phyloP scores from a whole-genome alignment of 2,797 vertebrate genomes.

The Hemibagrus guttatus region DNA sequence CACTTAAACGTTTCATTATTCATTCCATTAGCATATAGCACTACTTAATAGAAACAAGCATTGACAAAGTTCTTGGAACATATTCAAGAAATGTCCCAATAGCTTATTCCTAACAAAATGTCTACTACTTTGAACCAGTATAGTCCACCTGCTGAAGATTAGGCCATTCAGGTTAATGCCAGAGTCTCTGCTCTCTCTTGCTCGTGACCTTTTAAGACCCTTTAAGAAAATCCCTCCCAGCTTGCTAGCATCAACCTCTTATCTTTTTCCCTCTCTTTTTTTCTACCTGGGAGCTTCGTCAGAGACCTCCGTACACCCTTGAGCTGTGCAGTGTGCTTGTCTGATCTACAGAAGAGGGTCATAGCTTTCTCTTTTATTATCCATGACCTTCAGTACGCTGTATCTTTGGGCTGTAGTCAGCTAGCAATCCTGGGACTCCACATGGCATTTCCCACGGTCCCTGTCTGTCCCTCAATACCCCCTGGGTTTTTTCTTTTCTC shows the following conservation, averaged over 20 bases:
- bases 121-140: not conserved
- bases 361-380: constrained; percentile 60
- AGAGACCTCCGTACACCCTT: constrained; percentile 55
- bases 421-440: constrained; percentile 45
- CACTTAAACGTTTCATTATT: no score
- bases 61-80: not conserved
- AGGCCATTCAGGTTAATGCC: constrained; percentile 40
- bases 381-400: constrained; percentile 60
- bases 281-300: constrained; percentile 19
- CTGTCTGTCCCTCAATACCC: constrained; percentile 35
- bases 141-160: constrained; percentile 40
- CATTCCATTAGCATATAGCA: not conserved
- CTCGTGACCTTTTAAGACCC: constrained; percentile 56
- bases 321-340: constrained; percentile 42
- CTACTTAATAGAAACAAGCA: not conserved
- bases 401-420: constrained; percentile 54
- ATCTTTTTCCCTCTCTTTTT: constrained; percentile 27
- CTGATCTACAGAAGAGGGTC: constrained; percentile 46
- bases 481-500: constrained; percentile 28
- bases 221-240: constrained; percentile 55
- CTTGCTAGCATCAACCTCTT: constrained; percentile 41
- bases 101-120: not conserved
- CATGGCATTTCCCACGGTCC: constrained; percentile 45
- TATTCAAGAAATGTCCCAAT: not conserved
- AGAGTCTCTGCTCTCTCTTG: constrained; percentile 40